Evolutionary conservation across 30 jellyfish, hydroid and myxozoan genomes (phyloP), one percentile per base, ranked within the genome.

Genomic region (Cassiopea xamachana): DNA sequence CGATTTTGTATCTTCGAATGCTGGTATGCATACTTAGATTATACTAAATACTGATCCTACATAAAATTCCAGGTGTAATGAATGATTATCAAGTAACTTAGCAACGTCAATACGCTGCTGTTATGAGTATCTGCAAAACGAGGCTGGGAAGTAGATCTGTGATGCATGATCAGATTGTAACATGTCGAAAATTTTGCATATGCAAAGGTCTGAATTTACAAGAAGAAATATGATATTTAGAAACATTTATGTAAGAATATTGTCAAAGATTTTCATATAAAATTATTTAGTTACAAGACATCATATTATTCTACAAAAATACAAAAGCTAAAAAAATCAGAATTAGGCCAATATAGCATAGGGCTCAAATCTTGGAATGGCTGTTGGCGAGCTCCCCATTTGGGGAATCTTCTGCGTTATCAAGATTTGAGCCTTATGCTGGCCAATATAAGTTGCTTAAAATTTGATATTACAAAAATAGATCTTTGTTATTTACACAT

Each of bases 381-480:
- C 47, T 77, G 16, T 71, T 77, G 61, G 44, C 50, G 71, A 77
- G 39, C 39, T 27, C 39, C 39, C 39, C 39, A 27, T 27, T 27
- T 27, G 39, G 39, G 39, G 39, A 27, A 27, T 27, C 39, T 27
- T 27, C 39, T 27, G 39, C 39, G 39, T 27, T 27, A 27, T 27
- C 39, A 27, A 77, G 50, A 77, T 77, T 48, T 17, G 78, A 69
- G 39, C 39, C 39, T 27, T 27, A 27, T 27, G 39, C 39, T 27
- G 39, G 39, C 39, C 39, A 27, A 5, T 64, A 64, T 9, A 5
- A 64, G 15, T 64, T 64, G 5, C 84, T 39, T 6, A 69, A 83
- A 64, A 73, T 74, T 73, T 79, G 82, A 58, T 45, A 62, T 15
- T 86, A 86, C 83, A 86, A 86, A 86, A 86, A 86, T 86, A 86